A percentile compares a stretch with the other conserved stretches of the same genome.
Conservation (phyloP, 1,140 invertebrate species). For the Berghia stephanieae region DNA sequence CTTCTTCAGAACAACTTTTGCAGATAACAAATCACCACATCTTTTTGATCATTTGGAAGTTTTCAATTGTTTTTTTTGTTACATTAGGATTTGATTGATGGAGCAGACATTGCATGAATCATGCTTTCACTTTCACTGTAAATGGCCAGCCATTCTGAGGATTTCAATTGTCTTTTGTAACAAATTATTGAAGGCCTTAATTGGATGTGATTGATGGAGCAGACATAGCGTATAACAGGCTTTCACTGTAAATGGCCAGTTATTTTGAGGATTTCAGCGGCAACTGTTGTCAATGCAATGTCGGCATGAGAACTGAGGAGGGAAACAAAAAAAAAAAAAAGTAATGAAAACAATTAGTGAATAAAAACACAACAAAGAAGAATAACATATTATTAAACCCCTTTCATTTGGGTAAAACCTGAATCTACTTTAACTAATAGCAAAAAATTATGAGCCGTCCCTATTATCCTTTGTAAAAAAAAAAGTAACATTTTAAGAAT, state of each 20-base stretch:
- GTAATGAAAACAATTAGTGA: neutral
- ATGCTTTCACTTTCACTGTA: slow-evolving; percentile 36
- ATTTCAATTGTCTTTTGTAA: no score
- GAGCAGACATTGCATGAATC: neutral
- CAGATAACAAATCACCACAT: no score
- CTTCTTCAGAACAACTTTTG: no score
- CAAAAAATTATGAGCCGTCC: neutral
- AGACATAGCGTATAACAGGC: neutral
- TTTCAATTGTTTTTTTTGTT: no score
- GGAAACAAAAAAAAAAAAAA: slow-evolving; percentile 19
- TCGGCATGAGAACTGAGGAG: slow-evolving; percentile 64
- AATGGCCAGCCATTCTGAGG: slow-evolving; percentile 54
- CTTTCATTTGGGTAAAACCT: no score
- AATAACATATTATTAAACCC: slow-evolving; percentile 1
- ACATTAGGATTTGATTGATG: neutral
- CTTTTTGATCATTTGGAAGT: no score
- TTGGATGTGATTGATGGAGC: neutral
- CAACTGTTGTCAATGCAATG: slow-evolving; percentile 60
- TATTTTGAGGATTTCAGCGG: slow-evolving; percentile 62
- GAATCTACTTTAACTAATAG: neutral
- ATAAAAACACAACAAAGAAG: neutral
- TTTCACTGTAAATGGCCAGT: slow-evolving; percentile 48
- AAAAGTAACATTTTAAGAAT: no score
- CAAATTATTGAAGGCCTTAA: neutral
- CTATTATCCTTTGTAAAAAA: no score